Conservation (phyloP, 2,888 invertebrate genomes). For the Reticulitermes lucifugus region DNA sequence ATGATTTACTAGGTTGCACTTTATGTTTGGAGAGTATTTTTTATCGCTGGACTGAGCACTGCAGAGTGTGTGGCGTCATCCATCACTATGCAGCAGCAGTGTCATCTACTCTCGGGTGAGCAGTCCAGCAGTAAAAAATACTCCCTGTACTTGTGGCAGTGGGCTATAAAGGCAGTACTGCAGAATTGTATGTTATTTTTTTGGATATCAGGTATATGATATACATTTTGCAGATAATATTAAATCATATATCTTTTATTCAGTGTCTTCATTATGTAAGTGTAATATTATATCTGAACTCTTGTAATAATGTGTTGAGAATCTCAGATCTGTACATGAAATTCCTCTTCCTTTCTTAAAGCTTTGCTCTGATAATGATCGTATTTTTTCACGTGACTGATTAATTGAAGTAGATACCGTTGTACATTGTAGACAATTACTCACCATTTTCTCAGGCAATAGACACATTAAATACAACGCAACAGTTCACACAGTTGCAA, state of each 20-base stretch:
- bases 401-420: constrained; percentile 10
- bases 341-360: constrained; percentile 1
- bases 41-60: no score
- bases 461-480: constrained; percentile 34
- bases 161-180: no score
- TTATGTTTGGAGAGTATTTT: no score
- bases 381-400: constrained; percentile 41
- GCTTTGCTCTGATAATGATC: constrained; percentile 17
- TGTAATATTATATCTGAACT: background rate
- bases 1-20: no score
- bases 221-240: background rate
- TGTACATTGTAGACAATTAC: constrained; percentile 35
- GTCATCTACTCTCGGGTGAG: no score
- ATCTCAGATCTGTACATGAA: constrained; percentile 7
- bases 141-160: no score
- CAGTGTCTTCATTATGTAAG: background rate
- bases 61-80: no score
- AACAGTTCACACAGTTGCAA: constrained; percentile 26
- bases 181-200: no score
- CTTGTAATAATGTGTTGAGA: background rate
- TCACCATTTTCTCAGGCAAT: constrained; percentile 44
- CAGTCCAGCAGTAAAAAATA: no score
- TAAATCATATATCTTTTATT: background rate
- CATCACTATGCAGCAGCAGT: no score
- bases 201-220: no score